Evolutionary conservation across 2,888 invertebrate genomes (phyloP).

Genomic region (Ypsolopha scabrella): DNA sequence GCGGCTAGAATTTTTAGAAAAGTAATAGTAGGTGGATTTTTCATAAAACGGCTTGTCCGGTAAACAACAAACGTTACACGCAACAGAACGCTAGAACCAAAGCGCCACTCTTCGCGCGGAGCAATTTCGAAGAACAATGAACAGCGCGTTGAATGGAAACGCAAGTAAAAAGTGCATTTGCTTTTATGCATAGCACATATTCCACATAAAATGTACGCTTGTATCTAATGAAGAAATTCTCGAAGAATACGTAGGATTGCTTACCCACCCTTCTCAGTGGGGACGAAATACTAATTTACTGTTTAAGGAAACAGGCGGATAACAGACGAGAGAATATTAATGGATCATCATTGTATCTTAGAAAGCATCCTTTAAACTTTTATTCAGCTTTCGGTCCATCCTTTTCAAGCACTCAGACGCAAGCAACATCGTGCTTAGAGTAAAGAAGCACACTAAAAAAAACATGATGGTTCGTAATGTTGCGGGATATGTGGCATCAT

Average conservation of each 20-base stretch:
- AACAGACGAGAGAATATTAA: too few relatives aligned
- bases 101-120: slow-evolving; percentile 52
- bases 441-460: not conserved
- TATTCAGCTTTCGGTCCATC: too few relatives aligned
- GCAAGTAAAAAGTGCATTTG: slow-evolving; percentile 61
- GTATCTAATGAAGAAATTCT: slow-evolving; percentile 17
- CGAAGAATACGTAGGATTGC: not conserved
- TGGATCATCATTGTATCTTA: too few relatives aligned
- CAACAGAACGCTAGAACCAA: slow-evolving; percentile 38
- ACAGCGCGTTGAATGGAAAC: slow-evolving; percentile 49
- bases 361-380: too few relatives aligned
- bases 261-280: too few relatives aligned
- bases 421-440: not conserved
- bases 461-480: not conserved
- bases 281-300: too few relatives aligned
- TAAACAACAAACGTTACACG: slow-evolving; percentile 18
- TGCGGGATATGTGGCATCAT: slow-evolving; percentile 35
- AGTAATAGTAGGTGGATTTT: not conserved
- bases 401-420: not conserved
- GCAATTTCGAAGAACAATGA: slow-evolving; percentile 66
- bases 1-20: not conserved
- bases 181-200: slow-evolving; percentile 39
- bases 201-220: not conserved
- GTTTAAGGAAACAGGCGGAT: too few relatives aligned
- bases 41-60: slow-evolving; percentile 1